Percentiles rank a stretch among this genome's conserved stretches.
These are phyloP conservation scores for Aerospiza tachiro DNA, from an alignment of 2,797 vertebrate genomes.

Conservation along the genomic window DNA sequence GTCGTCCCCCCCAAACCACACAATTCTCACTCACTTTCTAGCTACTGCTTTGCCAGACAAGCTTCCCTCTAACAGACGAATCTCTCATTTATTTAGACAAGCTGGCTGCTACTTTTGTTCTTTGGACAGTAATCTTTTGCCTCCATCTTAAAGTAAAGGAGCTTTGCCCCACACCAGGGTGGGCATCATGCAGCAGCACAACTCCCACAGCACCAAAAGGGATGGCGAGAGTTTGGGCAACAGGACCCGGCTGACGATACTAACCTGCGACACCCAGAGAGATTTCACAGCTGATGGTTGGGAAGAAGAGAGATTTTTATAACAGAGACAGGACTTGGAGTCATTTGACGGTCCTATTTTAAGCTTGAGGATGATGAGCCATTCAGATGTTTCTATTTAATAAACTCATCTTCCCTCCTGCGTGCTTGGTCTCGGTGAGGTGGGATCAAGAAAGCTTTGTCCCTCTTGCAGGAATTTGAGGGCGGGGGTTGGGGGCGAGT, in stretches of 20 bases:
- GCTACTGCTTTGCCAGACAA: rapidly evolving
- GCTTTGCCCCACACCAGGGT: neutral
- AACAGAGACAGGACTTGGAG: neutral
- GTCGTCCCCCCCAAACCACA: neutral
- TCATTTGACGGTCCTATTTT: neutral
- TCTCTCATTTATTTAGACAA: neutral
- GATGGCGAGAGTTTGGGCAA: rapidly evolving
- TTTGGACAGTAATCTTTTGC: rapidly evolving
- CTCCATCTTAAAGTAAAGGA: neutral
- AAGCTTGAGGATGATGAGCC: neutral
- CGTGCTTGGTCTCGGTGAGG: rapidly evolving
- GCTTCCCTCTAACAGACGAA: neutral
- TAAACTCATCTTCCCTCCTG: neutral
- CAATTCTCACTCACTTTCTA: rapidly evolving
- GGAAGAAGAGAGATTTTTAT: neutral
- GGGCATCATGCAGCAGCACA: neutral
- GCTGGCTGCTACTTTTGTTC: neutral
- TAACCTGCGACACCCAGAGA: neutral
- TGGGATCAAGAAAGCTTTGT: neutral
- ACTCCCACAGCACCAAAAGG: neutral
- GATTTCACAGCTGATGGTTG: neutral
- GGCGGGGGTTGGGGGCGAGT: rapidly evolving
- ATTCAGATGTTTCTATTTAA: neutral
- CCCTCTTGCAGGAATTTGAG: neutral
- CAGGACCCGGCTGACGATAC: rapidly evolving